Base-by-base conservation (phyloP, 2,797 vertebrate species). In the Dallia pectoralis region DNA sequence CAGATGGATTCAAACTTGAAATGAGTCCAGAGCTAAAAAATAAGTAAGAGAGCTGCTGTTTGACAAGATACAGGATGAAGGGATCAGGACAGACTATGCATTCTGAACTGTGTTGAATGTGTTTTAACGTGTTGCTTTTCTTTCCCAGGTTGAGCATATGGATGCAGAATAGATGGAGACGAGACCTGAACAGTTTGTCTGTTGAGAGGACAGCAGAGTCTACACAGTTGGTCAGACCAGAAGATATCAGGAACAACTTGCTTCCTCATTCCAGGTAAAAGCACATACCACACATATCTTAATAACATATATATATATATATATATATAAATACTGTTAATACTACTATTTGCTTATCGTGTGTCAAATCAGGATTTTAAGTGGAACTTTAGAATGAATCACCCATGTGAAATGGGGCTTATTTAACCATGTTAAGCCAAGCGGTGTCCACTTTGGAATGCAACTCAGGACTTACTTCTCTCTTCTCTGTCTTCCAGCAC, bases 221-320 rank as follows among this genome's bases (percentile, higher is more conserved):
- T 66, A 91, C 90, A 72, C 77, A 88, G 71, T 89, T 96, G 69
- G 67, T 95, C 84, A 90, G 89, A 85, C 79, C 91, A 49, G 94
- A 95, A 74, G 96, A 97, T 63, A 78, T 93, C 87, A 95, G 92
- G 93, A 90, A 94, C 77, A 85, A 82, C 51, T 81, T 88, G 69
- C 81, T 91, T 79, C 90, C 93, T 77, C 92, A 93, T 86, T 89
- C 92, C 91, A 96, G 97, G 97, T 99, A 93, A 92, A 81, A 81
- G 27, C 25, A 71, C 16, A 47, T 22, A 51, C 22, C 62, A 29
- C 62, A 32, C n/a, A 63, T 51, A n/a, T n/a, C n/a, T n/a, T n/a
- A n/a, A n/a, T n/a, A n/a, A n/a, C n/a, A n/a, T n/a, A n/a, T n/a
- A n/a, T n/a, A n/a, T n/a, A n/a, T n/a, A 65, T 51, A 62, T 3